Evolutionary conservation across 2,888 invertebrate species (phyloP).

Genomic region (Dicycla oo): DNA sequence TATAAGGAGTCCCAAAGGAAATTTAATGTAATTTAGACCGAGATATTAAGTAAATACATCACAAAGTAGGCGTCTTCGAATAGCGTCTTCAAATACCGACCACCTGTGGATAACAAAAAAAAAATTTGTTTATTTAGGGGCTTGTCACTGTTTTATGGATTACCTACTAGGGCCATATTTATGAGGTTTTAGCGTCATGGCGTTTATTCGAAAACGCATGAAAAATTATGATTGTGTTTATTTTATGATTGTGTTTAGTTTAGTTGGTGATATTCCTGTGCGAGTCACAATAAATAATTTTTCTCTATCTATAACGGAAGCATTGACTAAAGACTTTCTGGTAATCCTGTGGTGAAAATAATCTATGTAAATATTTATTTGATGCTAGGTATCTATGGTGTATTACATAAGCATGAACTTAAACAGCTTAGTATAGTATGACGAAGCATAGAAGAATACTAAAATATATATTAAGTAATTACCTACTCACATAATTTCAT

Average conservation of each 20-base stretch:
- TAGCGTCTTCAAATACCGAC: constrained; percentile 26
- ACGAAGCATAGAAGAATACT: neutral
- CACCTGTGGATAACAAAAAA: constrained; percentile 54
- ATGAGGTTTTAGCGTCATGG: constrained; percentile 9
- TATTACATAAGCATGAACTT: neutral
- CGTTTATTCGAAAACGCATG: neutral
- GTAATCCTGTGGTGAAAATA: neutral
- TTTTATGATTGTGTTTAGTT: no score
- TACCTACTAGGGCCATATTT: constrained; percentile 16
- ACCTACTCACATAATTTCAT: no score
- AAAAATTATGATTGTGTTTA: neutral
- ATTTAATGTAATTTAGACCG: constrained; percentile 28
- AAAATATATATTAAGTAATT: neutral
- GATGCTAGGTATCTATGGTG: no score
- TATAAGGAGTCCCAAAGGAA: constrained; percentile 4
- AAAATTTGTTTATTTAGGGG: constrained; percentile 33
- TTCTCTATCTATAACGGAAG: neutral
- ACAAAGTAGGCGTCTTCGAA: constrained; percentile 20
- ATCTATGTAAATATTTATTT: neutral
- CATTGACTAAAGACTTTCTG: neutral
- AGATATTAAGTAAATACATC: constrained; percentile 37
- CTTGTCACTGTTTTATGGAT: constrained; percentile 32
- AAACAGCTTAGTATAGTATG: neutral
- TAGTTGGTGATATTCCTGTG: no score
- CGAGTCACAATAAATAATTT: no score